Percentiles rank a stretch among this genome's conserved stretches.
Evolutionary conservation across 2,888 invertebrate species (phyloP).

Genomic region (Invenusta paracnida): DNA sequence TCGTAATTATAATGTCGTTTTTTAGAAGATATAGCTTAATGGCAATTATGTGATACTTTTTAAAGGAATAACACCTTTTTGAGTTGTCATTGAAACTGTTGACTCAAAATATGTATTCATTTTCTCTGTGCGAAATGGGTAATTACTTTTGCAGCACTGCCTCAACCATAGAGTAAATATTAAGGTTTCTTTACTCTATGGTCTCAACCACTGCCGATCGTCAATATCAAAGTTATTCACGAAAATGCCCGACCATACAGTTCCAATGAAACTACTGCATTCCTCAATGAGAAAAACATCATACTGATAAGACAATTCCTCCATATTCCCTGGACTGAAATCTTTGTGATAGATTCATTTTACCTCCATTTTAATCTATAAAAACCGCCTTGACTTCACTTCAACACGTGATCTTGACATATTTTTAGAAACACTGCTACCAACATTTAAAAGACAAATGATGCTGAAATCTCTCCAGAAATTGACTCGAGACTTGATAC

Average conservation of each 20-base stretch:
- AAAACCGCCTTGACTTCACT: background rate
- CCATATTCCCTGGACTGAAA: background rate
- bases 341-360: background rate
- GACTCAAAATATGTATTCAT: no score
- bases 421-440: background rate
- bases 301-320: background rate
- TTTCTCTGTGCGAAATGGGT: no score
- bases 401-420: background rate
- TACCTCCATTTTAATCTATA: background rate
- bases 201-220: background rate
- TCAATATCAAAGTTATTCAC: background rate
- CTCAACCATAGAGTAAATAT: no score
- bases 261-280: slow-evolving; percentile 49
- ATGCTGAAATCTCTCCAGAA: background rate
- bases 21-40: no score
- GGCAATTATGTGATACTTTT: no score
- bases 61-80: no score
- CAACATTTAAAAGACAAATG: background rate
- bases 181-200: background rate
- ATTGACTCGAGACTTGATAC: background rate
- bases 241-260: slow-evolving; percentile 50
- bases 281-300: background rate
- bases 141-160: no score
- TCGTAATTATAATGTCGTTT: no score
- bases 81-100: no score